Percentiles rank a stretch among this genome's conserved stretches.
Conservation (phyloP, 2,797 vertebrate genomes). For the Steatocranus sp. region DNA sequence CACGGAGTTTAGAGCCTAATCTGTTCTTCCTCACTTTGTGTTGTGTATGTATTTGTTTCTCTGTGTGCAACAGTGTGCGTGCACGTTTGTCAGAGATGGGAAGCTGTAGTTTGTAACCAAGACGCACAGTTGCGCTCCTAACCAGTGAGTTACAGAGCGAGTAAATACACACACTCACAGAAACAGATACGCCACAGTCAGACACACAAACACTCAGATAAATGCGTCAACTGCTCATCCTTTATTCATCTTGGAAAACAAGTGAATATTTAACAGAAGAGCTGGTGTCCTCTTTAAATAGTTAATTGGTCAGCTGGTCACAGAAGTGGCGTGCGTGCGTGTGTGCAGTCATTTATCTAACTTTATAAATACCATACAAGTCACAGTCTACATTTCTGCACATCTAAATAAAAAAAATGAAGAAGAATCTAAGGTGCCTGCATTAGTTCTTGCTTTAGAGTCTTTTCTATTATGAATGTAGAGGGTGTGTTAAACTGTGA, state of each 20-base stretch:
- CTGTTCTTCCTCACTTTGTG: background rate
- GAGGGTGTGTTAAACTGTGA: background rate
- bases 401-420: background rate
- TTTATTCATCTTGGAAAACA: slow-evolving; percentile 80
- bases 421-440: background rate
- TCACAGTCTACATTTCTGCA: background rate
- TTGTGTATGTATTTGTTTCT: background rate
- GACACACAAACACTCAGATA: slow-evolving; percentile 20
- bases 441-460: background rate
- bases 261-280: slow-evolving; percentile 76
- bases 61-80: background rate
- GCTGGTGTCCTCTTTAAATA: slow-evolving; percentile 75
- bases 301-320: slow-evolving; percentile 66
- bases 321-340: slow-evolving; percentile 15
- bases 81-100: background rate
- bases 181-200: background rate
- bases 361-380: background rate
- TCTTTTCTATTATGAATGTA: background rate
- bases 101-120: slow-evolving; percentile 27
- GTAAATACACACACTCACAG: background rate
- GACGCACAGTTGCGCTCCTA: slow-evolving; percentile 13
- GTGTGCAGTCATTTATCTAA: background rate
- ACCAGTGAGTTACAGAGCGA: background rate
- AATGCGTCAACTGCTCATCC: slow-evolving; percentile 72
- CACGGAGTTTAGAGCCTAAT: background rate